Conservation (phyloP, 1,140 invertebrate genomes). For the Diachasma alloeum region DNA sequence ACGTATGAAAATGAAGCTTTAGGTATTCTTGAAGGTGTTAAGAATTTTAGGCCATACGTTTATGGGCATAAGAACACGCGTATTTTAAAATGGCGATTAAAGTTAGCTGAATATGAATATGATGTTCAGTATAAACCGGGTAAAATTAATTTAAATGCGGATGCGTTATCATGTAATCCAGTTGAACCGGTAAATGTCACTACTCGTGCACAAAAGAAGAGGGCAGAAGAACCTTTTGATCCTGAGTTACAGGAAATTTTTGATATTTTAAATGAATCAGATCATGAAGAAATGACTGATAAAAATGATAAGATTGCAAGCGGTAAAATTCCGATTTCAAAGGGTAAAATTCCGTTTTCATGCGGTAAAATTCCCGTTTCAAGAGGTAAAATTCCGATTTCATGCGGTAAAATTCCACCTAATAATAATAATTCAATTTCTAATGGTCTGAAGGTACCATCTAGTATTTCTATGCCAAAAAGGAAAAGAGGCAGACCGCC, state of each 20-base stretch:
- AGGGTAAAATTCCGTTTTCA: no score
- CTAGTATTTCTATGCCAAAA: neutral
- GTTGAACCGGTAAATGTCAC: neutral
- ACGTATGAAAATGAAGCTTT: constrained; percentile 7
- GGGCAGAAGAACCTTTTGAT: neutral
- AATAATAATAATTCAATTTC: no score
- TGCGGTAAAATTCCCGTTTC: no score
- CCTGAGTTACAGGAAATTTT: neutral
- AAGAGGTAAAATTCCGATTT: neutral
- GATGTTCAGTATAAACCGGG: constrained; percentile 13
- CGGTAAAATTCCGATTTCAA: no score
- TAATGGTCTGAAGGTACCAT: no score
- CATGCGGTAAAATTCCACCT: no score
- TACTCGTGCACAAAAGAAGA: neutral
- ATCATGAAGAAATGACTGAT: neutral
- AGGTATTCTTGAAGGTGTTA: neutral
- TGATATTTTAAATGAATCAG: neutral
- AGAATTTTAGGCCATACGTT: neutral
- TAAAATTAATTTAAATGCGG: constrained; percentile 9
- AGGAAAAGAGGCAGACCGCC: constrained; percentile 13
- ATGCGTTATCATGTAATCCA: neutral
- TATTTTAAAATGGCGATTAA: constrained; percentile 8
- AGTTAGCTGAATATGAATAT: constrained; percentile 9
- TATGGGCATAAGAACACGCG: constrained; percentile 11
- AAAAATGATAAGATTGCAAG: no score